A percentile compares a stretch with the other conserved stretches of the same genome.
phyloP scores from a whole-genome alignment of 2,113 vertebrate genomes.

The Chitala chitala region DNA sequence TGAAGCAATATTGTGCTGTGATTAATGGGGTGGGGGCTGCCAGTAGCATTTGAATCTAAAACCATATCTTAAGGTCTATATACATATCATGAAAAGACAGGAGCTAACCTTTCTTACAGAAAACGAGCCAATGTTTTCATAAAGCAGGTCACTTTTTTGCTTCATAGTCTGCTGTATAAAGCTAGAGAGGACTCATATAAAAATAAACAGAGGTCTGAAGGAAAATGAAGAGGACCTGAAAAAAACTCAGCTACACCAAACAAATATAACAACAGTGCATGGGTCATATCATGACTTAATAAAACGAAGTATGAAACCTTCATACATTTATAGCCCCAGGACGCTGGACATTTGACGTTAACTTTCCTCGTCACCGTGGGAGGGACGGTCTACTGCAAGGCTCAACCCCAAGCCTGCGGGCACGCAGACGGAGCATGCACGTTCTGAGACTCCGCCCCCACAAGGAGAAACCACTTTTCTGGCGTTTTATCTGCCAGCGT shows the following conservation, averaged over 20 bases:
- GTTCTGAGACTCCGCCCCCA: too few relatives aligned
- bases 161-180: not conserved
- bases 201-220: slow-evolving; percentile 18
- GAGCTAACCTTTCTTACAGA: slow-evolving; percentile 33
- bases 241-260: slow-evolving; percentile 9
- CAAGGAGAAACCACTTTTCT: too few relatives aligned
- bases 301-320: too few relatives aligned
- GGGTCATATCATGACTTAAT: slow-evolving; percentile 23
- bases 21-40: slow-evolving; percentile 5
- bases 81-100: slow-evolving; percentile 30
- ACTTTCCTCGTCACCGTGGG: too few relatives aligned
- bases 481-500: too few relatives aligned
- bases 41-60: slow-evolving; percentile 6
- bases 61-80: slow-evolving; percentile 22
- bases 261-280: not conserved
- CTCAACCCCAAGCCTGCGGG: slow-evolving; percentile 12
- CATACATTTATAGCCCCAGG: too few relatives aligned
- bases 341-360: too few relatives aligned
- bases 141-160: slow-evolving; percentile 15
- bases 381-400: slow-evolving; percentile 9
- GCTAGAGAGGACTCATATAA: slow-evolving; percentile 10
- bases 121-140: slow-evolving; percentile 22
- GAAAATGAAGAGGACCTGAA: slow-evolving; percentile 12
- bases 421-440: too few relatives aligned
- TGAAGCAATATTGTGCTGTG: slow-evolving; percentile 22